A percentile compares a stretch with the other conserved stretches of the same genome.
These are phyloP conservation scores for Anas platyrhynchos DNA, from an alignment of 2,113 vertebrate species.

Conservation along the genomic window DNA sequence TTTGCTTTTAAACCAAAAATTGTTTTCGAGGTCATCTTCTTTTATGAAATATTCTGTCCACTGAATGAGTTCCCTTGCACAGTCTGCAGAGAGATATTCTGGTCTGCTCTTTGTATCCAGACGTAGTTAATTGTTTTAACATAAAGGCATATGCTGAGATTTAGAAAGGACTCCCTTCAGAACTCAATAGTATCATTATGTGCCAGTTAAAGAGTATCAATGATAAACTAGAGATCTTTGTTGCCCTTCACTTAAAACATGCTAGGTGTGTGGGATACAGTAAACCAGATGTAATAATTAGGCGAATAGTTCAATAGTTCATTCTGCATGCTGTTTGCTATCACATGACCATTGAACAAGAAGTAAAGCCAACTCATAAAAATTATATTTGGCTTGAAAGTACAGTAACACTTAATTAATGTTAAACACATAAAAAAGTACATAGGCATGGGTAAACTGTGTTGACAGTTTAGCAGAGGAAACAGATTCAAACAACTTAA, in stretches of 20 bases:
- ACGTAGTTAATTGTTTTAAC: slow-evolving; percentile 76
- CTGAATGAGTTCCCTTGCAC: slow-evolving; percentile 50
- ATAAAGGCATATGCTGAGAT: slow-evolving; percentile 76
- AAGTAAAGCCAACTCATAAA: slow-evolving; percentile 69
- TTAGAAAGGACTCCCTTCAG: slow-evolving; percentile 74
- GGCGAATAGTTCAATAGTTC: slow-evolving; percentile 64
- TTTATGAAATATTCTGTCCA: background rate
- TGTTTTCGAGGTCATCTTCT: slow-evolving; percentile 54
- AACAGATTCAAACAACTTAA: slow-evolving; percentile 71
- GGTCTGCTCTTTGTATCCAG: slow-evolving; percentile 71
- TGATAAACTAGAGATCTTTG: slow-evolving; percentile 73
- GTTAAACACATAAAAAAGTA: slow-evolving; percentile 70
- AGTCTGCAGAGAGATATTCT: slow-evolving; percentile 53
- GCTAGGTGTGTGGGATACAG: slow-evolving; percentile 43
- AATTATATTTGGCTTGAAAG: slow-evolving; percentile 69
- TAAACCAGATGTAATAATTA: slow-evolving; percentile 71
- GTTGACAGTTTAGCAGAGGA: slow-evolving; percentile 71
- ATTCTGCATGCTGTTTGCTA: slow-evolving; percentile 53
- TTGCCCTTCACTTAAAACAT: slow-evolving; percentile 73
- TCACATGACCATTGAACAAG: slow-evolving; percentile 54
- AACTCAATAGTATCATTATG: slow-evolving; percentile 70
- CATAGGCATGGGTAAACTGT: slow-evolving; percentile 56
- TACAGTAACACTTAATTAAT: slow-evolving; percentile 53
- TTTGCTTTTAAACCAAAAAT: background rate
- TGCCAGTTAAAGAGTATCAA: slow-evolving; percentile 70